These are phyloP conservation scores for Cyanoliseus patagonus DNA, from an alignment of 2,113 vertebrate genomes.

Conservation along the genomic window DNA sequence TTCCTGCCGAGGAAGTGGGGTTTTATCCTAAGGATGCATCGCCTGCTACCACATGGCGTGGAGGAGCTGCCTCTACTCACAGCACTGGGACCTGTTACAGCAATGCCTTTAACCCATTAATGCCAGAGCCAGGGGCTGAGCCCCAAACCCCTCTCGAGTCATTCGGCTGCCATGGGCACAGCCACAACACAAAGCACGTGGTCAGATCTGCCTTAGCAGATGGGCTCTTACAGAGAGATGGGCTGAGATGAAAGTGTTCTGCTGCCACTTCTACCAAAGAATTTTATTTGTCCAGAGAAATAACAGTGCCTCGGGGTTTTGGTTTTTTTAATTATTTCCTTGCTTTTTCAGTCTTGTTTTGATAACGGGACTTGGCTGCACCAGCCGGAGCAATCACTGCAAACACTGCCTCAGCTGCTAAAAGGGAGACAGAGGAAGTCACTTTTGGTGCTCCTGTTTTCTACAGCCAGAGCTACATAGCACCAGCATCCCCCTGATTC, in stretches of 20 bases:
- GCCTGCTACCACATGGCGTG: neutral
- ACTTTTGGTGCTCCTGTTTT: neutral
- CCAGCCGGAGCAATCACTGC: neutral
- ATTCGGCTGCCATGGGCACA: neutral
- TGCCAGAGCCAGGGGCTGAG: neutral
- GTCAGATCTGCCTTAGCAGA: neutral
- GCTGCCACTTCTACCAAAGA: neutral
- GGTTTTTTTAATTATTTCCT: neutral
- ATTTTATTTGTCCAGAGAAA: neutral
- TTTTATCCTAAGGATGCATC: neutral
- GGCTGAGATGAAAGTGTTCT: neutral
- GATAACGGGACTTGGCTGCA: neutral
- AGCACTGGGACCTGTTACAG: neutral
- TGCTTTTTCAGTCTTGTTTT: neutral
- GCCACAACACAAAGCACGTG: neutral
- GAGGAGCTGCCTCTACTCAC: neutral
- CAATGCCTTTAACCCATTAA: neutral
- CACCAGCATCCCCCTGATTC: too few species aligned
- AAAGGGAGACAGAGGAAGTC: neutral
- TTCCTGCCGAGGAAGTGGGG: accelerated
- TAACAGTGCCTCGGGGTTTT: too few species aligned
- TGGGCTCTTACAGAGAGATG: neutral
- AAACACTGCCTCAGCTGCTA: neutral
- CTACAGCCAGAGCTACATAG: too few species aligned
- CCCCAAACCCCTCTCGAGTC: too few species aligned